Base-by-base conservation (phyloP, 2,797 vertebrate species). In the Pseudocheirus occidentalis region DNA sequence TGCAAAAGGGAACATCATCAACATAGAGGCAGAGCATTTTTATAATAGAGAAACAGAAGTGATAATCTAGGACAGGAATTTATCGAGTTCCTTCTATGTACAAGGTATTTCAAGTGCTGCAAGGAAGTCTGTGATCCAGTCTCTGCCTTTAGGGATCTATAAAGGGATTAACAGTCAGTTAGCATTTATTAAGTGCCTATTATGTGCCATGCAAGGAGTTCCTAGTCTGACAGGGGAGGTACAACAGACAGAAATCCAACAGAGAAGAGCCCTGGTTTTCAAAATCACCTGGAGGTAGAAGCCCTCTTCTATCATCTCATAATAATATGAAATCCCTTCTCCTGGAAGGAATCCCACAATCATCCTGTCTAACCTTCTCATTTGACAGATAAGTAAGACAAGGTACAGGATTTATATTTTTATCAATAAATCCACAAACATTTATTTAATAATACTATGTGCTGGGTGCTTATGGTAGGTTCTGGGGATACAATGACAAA, bases 21-120 rank as follows among this genome's bases (percentile, higher is more conserved):
- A 90, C 24, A 52, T 54, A 90, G 34, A 55, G 29, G 55, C 52
- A 16, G 54, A 90, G 31, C 29, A 90, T 90, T 53, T 53, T 90
- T n/a, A 55, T 73, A 66, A 94, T 93, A 95, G 24, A 93, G 92
- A 95, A 94, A 91, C 1, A 92, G 93, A 53, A 81, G 55, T 90
- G 90, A 59, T 13, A 34, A 24, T 24, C 24, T 90, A 57, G 87
- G 92, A 93, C 92, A 94, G 87, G 57, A 87, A 87, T 87, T 50
- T 28, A 55, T 7, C 34, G 31, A 54, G 53, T 55, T 0, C 29
- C 34, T 90, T 34, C 90, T 90, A 34, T 90, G 21, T 87, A 10
- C 40, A 21, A 57, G 24, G 11, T 46, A 40, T 29, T 95, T 81
- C 24, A 52, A 73, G n/a, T 81, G 7, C 27, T 46, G 24, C 21